These are phyloP conservation scores for Luscinia megarhynchos DNA, from an alignment of 2,797 vertebrate species.

Conservation along the genomic window DNA sequence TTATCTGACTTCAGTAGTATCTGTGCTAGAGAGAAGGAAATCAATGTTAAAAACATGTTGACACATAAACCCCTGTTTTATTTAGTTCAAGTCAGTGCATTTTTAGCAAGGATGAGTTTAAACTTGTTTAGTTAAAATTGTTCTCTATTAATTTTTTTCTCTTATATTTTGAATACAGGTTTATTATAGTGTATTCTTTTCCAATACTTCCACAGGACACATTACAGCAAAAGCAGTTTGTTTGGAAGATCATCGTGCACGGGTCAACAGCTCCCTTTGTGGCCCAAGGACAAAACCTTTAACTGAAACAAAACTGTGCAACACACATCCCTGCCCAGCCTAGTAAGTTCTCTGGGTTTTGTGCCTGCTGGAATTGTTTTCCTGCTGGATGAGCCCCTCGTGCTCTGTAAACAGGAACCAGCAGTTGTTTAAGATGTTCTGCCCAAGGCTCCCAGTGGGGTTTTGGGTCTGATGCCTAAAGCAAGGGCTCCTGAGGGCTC, in stretches of 20 bases:
- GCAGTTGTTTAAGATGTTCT: background rate
- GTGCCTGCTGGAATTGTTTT: background rate
- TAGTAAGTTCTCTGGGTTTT: slow-evolving; percentile 82
- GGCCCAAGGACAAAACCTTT: slow-evolving; percentile 81
- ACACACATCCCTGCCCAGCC: slow-evolving; percentile 90
- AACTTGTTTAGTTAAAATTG: background rate
- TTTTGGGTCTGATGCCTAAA: background rate
- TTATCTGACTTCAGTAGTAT: background rate
- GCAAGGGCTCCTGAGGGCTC: background rate
- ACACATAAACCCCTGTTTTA: background rate
- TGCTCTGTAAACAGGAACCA: background rate
- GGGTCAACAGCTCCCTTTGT: slow-evolving; percentile 91
- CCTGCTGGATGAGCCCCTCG: background rate
- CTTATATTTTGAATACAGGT: background rate
- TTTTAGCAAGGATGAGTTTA: background rate
- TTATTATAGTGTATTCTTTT: background rate
- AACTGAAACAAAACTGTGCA: slow-evolving; percentile 88
- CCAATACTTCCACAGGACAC: slow-evolving; percentile 81
- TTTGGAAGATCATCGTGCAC: slow-evolving; percentile 87
- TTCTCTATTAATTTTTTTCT: background rate
- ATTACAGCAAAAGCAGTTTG: slow-evolving; percentile 90
- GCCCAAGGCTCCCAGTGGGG: background rate
- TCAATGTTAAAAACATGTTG: background rate
- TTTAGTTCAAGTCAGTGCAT: background rate
- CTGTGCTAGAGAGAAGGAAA: background rate